Conservation (phyloP, 2,113 vertebrate genomes). For the Sturnira hondurensis region DNA sequence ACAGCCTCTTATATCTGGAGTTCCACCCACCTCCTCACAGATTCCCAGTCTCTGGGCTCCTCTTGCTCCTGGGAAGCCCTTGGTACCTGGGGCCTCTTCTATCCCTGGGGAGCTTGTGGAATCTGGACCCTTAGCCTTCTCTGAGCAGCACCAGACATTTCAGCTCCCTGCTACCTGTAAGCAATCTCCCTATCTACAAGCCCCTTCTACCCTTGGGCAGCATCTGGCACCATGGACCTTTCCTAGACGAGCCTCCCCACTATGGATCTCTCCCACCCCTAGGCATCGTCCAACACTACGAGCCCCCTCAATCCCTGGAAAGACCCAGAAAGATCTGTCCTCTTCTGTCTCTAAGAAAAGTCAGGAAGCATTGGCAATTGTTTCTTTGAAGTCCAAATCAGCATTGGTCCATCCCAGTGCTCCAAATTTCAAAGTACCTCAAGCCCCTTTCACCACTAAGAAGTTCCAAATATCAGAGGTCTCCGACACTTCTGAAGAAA, state of each 20-base stretch:
- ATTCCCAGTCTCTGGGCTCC: not conserved
- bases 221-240: not conserved
- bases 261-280: not conserved
- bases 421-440: not conserved
- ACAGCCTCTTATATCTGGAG: not conserved
- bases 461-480: conserved; percentile 7
- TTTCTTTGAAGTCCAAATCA: conserved; percentile 37
- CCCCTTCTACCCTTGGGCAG: not conserved
- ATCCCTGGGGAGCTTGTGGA: not conserved
- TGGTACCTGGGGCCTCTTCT: not conserved
- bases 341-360: conserved; percentile 12
- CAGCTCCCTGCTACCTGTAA: not conserved
- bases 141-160: not conserved
- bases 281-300: not conserved
- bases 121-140: not conserved
- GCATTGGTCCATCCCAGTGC: not conserved
- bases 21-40: not conserved
- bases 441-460: not conserved
- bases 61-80: not conserved
- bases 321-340: not conserved
- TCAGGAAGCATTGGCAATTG: not conserved
- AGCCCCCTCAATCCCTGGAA: not conserved
- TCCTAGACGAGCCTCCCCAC: not conserved
- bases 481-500: conserved; percentile 26
- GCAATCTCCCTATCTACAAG: not conserved